Conservation (phyloP, 2,113 vertebrate genomes). For the Plotosus lineatus region DNA sequence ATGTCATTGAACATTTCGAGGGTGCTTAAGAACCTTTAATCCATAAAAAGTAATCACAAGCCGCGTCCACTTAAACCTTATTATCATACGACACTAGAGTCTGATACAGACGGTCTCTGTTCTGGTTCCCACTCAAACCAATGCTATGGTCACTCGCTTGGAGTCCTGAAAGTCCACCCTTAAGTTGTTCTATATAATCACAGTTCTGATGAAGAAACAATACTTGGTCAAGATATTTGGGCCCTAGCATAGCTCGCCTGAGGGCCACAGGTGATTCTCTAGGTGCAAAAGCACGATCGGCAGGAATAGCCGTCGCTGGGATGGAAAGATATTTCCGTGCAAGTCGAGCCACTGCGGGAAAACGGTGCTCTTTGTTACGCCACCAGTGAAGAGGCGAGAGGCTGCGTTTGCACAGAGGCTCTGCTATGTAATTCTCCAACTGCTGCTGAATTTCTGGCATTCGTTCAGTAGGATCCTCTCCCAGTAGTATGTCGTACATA, state of each 20-base stretch:
- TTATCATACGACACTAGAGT: constrained; percentile 59
- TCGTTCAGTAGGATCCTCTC: constrained; percentile 66
- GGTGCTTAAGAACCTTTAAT: neutral
- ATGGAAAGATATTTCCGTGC: constrained; percentile 66
- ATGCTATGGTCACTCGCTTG: constrained; percentile 41
- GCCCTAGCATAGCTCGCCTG: constrained; percentile 57
- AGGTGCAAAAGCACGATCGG: constrained; percentile 57
- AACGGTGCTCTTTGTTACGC: constrained; percentile 67
- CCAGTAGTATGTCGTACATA: constrained; percentile 69
- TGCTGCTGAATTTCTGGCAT: constrained; percentile 71
- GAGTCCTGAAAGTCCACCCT: constrained; percentile 37
- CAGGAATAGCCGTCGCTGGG: constrained; percentile 61
- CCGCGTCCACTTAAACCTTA: constrained; percentile 43
- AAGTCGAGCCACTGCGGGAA: constrained; percentile 65
- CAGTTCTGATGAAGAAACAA: constrained; percentile 71
- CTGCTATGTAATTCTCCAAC: constrained; percentile 70
- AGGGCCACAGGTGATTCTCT: constrained; percentile 50
- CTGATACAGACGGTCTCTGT: constrained; percentile 58
- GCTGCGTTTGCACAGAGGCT: constrained; percentile 69
- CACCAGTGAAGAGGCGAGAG: constrained; percentile 69
- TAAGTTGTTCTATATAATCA: constrained; percentile 62
- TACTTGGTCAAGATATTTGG: constrained; percentile 63
- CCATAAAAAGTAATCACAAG: constrained; percentile 8
- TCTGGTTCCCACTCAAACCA: constrained; percentile 48
- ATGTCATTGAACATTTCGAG: neutral